Conservation (phyloP, 2,888 invertebrate genomes). For the Invenusta paracnida region DNA sequence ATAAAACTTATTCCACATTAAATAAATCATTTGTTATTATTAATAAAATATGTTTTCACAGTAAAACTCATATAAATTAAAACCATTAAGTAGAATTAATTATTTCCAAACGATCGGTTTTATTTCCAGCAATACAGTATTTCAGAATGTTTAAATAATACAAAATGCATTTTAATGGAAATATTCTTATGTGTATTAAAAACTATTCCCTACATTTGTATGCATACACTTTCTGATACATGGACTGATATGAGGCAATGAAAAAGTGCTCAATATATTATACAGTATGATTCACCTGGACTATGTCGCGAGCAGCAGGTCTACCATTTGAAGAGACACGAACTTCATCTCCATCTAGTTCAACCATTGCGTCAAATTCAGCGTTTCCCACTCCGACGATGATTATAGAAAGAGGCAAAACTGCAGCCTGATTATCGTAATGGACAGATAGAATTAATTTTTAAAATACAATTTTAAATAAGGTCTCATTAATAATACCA, state of each 20-base stretch:
- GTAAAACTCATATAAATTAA: too few relatives aligned
- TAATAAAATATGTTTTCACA: too few relatives aligned
- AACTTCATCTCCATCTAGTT: slow-evolving; percentile 54
- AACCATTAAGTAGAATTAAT: too few relatives aligned
- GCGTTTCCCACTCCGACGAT: slow-evolving; percentile 60
- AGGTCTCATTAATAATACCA: neutral
- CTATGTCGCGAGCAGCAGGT: slow-evolving; percentile 54
- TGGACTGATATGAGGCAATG: too few relatives aligned
- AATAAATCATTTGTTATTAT: too few relatives aligned
- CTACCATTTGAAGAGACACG: slow-evolving; percentile 50
- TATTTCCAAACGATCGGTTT: too few relatives aligned
- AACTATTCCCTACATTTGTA: neutral
- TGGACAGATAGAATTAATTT: slow-evolving; percentile 51
- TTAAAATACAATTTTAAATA: slow-evolving; percentile 34
- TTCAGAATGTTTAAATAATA: too few relatives aligned
- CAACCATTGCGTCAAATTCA: slow-evolving; percentile 58
- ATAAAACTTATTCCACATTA: too few relatives aligned
- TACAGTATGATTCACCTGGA: slow-evolving; percentile 52
- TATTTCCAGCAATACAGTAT: too few relatives aligned
- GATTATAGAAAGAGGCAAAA: slow-evolving; percentile 57
- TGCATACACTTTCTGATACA: neutral
- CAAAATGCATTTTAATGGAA: too few relatives aligned
- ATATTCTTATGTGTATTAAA: neutral
- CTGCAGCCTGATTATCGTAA: slow-evolving; percentile 61
- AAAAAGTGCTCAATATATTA: too few relatives aligned